Evolutionary conservation across 2,888 invertebrate species (phyloP).

Genomic region (Caenorhabditis panamensis): DNA sequence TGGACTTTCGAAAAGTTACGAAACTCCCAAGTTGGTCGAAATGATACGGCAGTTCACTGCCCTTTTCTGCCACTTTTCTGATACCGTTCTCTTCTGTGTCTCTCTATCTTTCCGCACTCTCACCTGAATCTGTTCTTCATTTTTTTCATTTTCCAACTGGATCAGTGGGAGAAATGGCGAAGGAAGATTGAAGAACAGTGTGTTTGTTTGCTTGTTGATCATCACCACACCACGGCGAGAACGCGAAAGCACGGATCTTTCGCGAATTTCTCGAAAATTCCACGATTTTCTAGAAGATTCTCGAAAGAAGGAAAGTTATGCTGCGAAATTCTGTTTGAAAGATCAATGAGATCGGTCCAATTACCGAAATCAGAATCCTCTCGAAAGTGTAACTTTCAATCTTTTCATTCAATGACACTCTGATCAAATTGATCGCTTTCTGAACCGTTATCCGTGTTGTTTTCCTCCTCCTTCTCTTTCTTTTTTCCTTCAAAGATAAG

Average conservation of each 20-base stretch:
- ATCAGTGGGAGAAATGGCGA: not conserved
- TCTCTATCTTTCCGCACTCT: slow-evolving; percentile 19
- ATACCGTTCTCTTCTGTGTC: not conserved
- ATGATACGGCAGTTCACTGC: not conserved
- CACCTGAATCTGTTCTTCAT: slow-evolving; percentile 19
- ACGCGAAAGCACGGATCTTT: too few species aligned
- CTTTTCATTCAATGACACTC: too few species aligned
- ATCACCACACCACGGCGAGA: not conserved
- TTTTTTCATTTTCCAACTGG: slow-evolving; percentile 1
- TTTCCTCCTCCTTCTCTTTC: not conserved
- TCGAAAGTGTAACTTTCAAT: too few species aligned
- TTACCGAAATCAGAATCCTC: too few species aligned
- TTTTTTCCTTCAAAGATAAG: slow-evolving; percentile 33
- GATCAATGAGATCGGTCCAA: too few species aligned
- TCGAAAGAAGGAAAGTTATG: too few species aligned
- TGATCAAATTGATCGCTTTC: slow-evolving; percentile 5
- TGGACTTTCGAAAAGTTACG: slow-evolving; percentile 7
- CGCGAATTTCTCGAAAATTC: too few species aligned
- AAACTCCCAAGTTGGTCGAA: not conserved
- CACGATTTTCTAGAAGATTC: too few species aligned
- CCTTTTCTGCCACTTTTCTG: not conserved
- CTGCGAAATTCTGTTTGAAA: too few species aligned
- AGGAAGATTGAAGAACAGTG: too few species aligned
- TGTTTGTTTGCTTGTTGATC: not conserved
- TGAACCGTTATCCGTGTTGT: slow-evolving; percentile 1